phyloP scores from a whole-genome alignment of 2,888 invertebrate species.

The Chromoteleia sp. region DNA sequence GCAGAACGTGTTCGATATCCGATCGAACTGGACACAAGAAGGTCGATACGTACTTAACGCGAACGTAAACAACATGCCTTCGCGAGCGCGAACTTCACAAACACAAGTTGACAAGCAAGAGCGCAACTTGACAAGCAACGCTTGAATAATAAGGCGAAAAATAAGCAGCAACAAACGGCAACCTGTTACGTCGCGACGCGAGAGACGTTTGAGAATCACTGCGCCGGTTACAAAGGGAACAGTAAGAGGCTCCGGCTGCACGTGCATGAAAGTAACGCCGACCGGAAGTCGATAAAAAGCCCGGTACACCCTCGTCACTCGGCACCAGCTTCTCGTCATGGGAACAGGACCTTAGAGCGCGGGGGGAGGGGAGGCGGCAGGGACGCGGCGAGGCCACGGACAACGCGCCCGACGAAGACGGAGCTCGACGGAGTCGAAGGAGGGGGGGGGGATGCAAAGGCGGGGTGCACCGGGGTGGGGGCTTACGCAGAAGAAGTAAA shows the following conservation, averaged over 20 bases:
- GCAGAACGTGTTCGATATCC: too few relatives aligned
- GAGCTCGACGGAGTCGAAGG: neutral
- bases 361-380: neutral
- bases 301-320: conserved; percentile 84
- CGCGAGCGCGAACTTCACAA: neutral
- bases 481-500: conserved; percentile 27
- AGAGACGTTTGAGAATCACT: conserved; percentile 79
- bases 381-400: neutral
- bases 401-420: neutral
- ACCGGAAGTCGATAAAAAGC: conserved; percentile 85
- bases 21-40: too few relatives aligned
- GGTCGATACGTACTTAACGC: too few relatives aligned
- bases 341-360: conserved; percentile 78
- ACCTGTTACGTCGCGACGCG: conserved; percentile 69
- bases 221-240: conserved; percentile 80
- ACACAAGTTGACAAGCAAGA: neutral
- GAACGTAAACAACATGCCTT: conserved; percentile 4
- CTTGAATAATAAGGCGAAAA: conserved; percentile 31
- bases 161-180: conserved; percentile 51
- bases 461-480: conserved; percentile 11
- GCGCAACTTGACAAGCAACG: neutral
- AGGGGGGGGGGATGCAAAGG: conserved; percentile 2
- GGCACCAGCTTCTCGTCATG: conserved; percentile 83
- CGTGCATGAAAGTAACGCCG: conserved; percentile 83
- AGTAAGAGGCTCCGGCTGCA: conserved; percentile 78